Evolutionary conservation across 1,140 invertebrate species (phyloP).

Genomic region (Chironomus striatipennis): DNA sequence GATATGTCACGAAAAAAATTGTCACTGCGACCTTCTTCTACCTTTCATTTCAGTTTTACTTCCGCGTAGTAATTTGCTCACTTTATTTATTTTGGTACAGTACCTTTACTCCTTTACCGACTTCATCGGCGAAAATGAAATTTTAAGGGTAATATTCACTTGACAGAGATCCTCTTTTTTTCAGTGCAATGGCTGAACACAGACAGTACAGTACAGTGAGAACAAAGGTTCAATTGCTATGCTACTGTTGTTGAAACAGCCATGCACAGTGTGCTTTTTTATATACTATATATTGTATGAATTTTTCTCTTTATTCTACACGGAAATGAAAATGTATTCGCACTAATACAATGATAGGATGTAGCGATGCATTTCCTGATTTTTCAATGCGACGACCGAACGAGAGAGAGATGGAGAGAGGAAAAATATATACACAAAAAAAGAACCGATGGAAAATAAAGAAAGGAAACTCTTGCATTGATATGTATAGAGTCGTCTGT

Average conservation of each 20-base stretch:
- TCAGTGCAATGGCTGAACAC: neutral
- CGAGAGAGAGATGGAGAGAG: too few species aligned
- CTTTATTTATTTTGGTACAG: too few species aligned
- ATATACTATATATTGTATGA: neutral
- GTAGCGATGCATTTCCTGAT: neutral
- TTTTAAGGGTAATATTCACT: too few species aligned
- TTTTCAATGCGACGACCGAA: neutral
- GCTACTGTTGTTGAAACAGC: conserved; percentile 11
- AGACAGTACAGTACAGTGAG: neutral
- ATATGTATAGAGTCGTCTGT: conserved; percentile 8
- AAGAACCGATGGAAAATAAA: neutral
- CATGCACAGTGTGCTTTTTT: neutral
- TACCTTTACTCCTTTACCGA: too few species aligned
- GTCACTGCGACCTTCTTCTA: too few species aligned
- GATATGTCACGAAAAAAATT: too few species aligned
- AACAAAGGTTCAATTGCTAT: conserved; percentile 1
- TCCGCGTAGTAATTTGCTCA: too few species aligned
- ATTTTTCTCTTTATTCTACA: neutral
- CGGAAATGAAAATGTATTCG: conserved; percentile 7
- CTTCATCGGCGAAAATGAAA: too few species aligned
- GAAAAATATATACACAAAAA: neutral
- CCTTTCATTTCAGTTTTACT: too few species aligned
- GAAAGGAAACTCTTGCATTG: conserved; percentile 2
- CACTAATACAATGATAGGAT: neutral
- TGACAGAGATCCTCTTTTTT: neutral